These are phyloP conservation scores for Sciurus carolinensis DNA, from an alignment of 2,797 vertebrate species.

Conservation along the genomic window DNA sequence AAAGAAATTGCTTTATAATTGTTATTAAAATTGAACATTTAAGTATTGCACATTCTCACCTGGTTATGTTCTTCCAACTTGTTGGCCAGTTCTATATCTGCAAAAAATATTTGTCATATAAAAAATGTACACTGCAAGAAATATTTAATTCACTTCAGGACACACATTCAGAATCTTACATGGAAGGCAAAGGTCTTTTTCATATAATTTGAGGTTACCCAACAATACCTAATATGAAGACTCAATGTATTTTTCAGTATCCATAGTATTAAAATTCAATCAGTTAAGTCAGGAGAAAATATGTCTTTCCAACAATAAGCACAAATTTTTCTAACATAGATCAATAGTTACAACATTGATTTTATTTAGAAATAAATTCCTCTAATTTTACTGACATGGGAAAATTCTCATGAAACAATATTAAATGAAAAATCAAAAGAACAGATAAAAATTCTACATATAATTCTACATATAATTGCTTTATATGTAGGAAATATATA, in stretches of 20 bases:
- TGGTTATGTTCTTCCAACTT: slow-evolving; percentile 59
- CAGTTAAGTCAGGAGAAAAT: not conserved
- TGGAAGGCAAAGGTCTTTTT: not conserved
- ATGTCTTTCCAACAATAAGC: not conserved
- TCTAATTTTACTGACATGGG: not conserved
- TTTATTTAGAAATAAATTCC: slow-evolving; percentile 12
- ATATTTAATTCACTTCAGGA: slow-evolving; percentile 13
- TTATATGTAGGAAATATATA: too few relatives aligned
- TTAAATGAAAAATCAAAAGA: slow-evolving; percentile 3
- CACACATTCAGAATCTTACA: not conserved
- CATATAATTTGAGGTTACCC: not conserved
- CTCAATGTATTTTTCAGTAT: not conserved
- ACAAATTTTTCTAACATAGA: not conserved
- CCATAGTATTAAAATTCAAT: not conserved
- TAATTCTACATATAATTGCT: not conserved
- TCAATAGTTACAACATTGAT: not conserved
- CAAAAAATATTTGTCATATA: slow-evolving; percentile 45
- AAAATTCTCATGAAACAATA: slow-evolving; percentile 8
- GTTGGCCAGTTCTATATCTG: slow-evolving; percentile 58
- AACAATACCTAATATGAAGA: not conserved
- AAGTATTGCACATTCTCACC: slow-evolving; percentile 46
- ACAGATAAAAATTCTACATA: not conserved
- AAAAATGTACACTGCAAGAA: slow-evolving; percentile 8
- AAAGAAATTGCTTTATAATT: slow-evolving; percentile 9
- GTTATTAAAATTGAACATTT: slow-evolving; percentile 39